Percentiles rank a stretch among this genome's conserved stretches.
Evolutionary conservation across 2,888 invertebrate species (phyloP).

Genomic region (Malthinus seriepunctatus): DNA sequence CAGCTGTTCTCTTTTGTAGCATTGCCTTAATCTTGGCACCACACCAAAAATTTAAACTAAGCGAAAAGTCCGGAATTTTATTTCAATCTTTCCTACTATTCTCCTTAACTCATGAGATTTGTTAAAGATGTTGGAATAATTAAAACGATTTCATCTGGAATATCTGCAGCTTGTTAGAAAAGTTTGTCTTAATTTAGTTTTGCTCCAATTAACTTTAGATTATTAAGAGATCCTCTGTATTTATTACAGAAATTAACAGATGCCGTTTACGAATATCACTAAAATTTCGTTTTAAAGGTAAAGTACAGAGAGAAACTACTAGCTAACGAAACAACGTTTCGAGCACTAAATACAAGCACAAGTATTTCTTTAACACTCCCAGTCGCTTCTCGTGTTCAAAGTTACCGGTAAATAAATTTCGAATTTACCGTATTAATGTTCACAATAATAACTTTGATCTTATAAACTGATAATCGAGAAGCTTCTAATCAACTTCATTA

Average conservation of each 20-base stretch:
- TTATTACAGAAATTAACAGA: constrained; percentile 31
- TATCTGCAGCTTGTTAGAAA: constrained; percentile 36
- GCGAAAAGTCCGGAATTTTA: constrained; percentile 27
- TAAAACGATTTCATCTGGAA: constrained; percentile 42
- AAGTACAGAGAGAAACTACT: constrained; percentile 16
- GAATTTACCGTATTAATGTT: constrained; percentile 3
- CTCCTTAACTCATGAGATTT: constrained; percentile 28
- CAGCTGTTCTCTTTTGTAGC: constrained; percentile 32
- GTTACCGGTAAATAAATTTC: constrained; percentile 6
- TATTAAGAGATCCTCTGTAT: constrained; percentile 37
- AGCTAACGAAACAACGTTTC: constrained; percentile 26
- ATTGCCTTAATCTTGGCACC: constrained; percentile 33
- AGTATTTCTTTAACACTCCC: neutral
- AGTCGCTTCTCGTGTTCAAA: neutral
- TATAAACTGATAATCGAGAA: neutral
- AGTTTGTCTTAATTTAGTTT: constrained; percentile 39
- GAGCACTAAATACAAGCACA: neutral
- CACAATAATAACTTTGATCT: constrained; percentile 4
- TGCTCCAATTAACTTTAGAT: constrained; percentile 41
- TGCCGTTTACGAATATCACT: constrained; percentile 27
- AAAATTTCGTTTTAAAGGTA: constrained; percentile 7
- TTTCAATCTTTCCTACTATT: constrained; percentile 29
- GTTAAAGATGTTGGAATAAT: constrained; percentile 38
- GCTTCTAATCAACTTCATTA: constrained; percentile 2
- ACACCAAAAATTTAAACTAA: constrained; percentile 33